Percentiles rank a stretch among this genome's conserved stretches.
Evolutionary conservation across 2,113 vertebrate species (phyloP).

Genomic region (Nicator chloris): DNA sequence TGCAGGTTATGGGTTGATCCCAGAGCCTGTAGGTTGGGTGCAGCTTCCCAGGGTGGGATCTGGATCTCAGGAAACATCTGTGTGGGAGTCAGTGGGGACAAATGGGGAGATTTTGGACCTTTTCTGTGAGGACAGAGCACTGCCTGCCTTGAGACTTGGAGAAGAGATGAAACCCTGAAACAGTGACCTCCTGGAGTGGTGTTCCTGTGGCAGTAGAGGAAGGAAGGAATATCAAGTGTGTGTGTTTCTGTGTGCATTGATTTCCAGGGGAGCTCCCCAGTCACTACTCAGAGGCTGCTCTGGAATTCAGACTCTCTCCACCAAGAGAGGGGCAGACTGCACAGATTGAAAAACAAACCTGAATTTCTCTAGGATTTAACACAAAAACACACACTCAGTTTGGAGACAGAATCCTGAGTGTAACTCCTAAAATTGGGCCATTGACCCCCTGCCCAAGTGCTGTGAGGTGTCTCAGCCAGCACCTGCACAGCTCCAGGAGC

Average conservation of each 20-base stretch:
- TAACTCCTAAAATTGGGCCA: not conserved
- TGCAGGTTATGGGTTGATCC: not conserved
- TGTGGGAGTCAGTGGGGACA: not conserved
- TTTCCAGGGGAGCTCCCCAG: not conserved
- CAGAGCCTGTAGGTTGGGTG: not conserved
- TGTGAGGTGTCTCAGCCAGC: not conserved
- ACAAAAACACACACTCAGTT: not conserved
- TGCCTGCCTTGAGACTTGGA: not conserved
- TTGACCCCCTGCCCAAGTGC: not conserved
- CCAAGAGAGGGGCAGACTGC: not conserved
- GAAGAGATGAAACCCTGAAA: not conserved
- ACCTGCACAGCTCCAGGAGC: not conserved
- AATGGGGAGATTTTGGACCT: not conserved
- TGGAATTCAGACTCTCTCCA: not conserved
- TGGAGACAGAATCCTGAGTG: not conserved
- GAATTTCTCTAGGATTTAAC: not conserved
- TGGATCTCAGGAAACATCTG: not conserved
- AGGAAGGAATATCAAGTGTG: not conserved
- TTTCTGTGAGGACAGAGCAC: not conserved
- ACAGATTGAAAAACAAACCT: not conserved
- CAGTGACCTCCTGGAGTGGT: not conserved
- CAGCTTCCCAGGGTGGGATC: not conserved
- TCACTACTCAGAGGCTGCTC: not conserved
- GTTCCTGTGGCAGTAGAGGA: not conserved
- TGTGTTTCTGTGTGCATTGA: not conserved